phyloP scores from a whole-genome alignment of 30 jellyfish, hydroid and myxozoan species.

The Turritopsis dohrnii region DNA sequence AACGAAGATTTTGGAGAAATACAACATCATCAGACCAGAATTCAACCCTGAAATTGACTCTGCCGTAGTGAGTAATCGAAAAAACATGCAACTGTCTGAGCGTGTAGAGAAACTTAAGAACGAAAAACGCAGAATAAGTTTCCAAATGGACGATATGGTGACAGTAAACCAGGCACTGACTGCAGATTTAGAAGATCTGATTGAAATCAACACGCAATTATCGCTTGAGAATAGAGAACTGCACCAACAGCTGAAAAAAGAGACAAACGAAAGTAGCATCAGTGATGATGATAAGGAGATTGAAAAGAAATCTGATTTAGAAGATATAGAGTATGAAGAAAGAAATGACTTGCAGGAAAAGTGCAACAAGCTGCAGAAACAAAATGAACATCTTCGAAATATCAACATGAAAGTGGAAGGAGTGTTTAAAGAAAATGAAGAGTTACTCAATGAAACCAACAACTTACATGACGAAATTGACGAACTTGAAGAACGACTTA shows the following conservation, averaged over 20 bases:
- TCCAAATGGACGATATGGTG: neutral
- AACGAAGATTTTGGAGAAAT: neutral
- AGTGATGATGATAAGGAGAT: neutral
- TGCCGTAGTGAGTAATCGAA: neutral
- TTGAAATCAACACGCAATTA: neutral
- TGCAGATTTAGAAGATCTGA: slow-evolving; percentile 14
- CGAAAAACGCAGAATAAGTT: neutral
- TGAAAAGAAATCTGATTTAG: neutral
- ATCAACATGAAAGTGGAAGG: neutral
- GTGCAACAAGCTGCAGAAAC: neutral
- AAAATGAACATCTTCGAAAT: neutral
- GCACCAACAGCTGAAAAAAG: neutral
- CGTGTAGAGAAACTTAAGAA: neutral
- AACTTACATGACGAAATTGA: slow-evolving; percentile 23
- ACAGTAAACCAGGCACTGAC: neutral
- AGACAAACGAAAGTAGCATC: neutral
- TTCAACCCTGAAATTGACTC: neutral
- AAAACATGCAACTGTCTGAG: neutral
- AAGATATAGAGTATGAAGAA: neutral
- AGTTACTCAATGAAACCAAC: slow-evolving; percentile 3
- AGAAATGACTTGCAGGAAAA: neutral
- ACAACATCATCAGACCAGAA: slow-evolving; percentile 2
- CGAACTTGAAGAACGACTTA: slow-evolving; percentile 1
- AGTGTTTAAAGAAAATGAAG: slow-evolving; percentile 6
- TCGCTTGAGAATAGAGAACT: slow-evolving; percentile 8